A percentile compares a stretch with the other conserved stretches of the same genome.
phyloP scores from a whole-genome alignment of 2,888 invertebrate genomes.

The Meganola albula region DNA sequence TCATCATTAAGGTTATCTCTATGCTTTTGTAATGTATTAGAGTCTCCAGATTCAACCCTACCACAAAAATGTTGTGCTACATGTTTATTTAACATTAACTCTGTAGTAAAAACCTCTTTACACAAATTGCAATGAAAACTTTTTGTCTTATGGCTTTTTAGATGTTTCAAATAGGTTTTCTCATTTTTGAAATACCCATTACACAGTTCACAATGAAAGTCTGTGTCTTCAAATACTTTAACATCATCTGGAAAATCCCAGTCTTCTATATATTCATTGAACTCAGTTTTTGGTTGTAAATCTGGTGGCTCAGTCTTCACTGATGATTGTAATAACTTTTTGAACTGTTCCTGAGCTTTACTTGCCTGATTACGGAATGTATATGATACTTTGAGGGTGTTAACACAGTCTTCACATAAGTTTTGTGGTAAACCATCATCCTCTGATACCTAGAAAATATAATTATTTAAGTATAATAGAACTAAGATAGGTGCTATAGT shows the following conservation, averaged over 20 bases:
- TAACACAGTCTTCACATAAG: conserved; percentile 76
- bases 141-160: conserved; percentile 50
- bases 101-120: conserved; percentile 42
- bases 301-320: conserved; percentile 33
- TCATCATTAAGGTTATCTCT: too few relatives aligned
- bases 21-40: too few relatives aligned
- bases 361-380: conserved; percentile 51
- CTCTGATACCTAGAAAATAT: conserved; percentile 44
- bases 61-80: conserved; percentile 48
- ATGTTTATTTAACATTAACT: conserved; percentile 49
- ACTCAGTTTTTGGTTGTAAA: conserved; percentile 38
- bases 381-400: conserved; percentile 66
- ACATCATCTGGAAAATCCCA: conserved; percentile 27
- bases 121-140: conserved; percentile 43
- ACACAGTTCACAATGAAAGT: conserved; percentile 57
- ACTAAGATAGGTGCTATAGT: too few relatives aligned
- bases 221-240: conserved; percentile 29
- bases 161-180: conserved; percentile 66
- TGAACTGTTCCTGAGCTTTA: conserved; percentile 47
- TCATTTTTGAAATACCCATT: conserved; percentile 61
- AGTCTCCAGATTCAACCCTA: too few relatives aligned
- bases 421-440: conserved; percentile 79
- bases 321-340: conserved; percentile 37
- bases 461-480: not conserved
- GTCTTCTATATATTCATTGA: conserved; percentile 19